phyloP scores from a whole-genome alignment of 92 coral and sea anemone species.

The Nematostella vectensis region DNA sequence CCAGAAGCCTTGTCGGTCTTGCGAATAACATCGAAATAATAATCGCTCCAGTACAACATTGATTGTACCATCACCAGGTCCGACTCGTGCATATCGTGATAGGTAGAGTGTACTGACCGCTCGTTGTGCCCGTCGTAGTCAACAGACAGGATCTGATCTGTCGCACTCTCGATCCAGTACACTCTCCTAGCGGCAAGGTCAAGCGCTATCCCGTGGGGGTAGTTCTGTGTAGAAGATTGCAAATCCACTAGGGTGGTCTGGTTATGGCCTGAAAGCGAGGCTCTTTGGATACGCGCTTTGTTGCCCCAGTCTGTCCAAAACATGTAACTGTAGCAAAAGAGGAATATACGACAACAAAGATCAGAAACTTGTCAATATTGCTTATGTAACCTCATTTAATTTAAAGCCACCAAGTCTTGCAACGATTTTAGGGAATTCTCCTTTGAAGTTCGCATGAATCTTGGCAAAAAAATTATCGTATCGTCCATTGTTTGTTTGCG shows the following conservation, averaged over 20 bases:
- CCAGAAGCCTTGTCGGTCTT: slow-evolving; percentile 16
- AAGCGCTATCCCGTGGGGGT: slow-evolving; percentile 59
- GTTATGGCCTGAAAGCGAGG: slow-evolving; percentile 50
- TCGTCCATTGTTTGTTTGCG: too few species aligned
- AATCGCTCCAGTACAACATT: slow-evolving; percentile 34
- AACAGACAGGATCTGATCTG: slow-evolving; percentile 31
- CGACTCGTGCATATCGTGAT: slow-evolving; percentile 8
- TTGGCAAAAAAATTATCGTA: too few species aligned
- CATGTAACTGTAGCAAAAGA: slow-evolving; percentile 34
- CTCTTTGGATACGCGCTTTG: slow-evolving; percentile 48
- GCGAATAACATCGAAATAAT: slow-evolving; percentile 5
- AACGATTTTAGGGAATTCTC: too few species aligned
- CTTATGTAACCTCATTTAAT: too few species aligned
- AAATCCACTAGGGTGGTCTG: slow-evolving; percentile 40
- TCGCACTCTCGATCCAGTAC: slow-evolving; percentile 50
- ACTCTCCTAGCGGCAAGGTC: slow-evolving; percentile 41
- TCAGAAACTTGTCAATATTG: too few species aligned
- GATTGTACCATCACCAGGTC: slow-evolving; percentile 28
- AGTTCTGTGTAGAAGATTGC: not conserved
- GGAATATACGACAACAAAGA: too few species aligned
- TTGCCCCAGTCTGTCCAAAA: slow-evolving; percentile 75
- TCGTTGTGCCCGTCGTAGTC: slow-evolving; percentile 43
- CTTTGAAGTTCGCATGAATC: too few species aligned
- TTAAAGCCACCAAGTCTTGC: too few species aligned
- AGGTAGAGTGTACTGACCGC: not conserved